Conservation (phyloP, 2,888 invertebrate genomes). For the Crossocerus cetratus region DNA sequence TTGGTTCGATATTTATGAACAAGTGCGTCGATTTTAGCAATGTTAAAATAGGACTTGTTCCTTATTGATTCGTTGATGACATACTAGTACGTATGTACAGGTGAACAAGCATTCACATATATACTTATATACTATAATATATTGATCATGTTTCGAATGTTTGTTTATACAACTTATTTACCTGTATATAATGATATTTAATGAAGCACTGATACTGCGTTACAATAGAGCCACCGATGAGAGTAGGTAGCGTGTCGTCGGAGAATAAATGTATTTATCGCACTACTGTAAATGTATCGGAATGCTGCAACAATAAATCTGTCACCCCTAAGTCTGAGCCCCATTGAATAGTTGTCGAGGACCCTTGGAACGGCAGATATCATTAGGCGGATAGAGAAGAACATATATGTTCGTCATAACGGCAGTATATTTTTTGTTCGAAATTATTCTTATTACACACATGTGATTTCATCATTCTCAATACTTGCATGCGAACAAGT, state of each 20-base stretch:
- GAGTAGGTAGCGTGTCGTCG: slow-evolving; percentile 12
- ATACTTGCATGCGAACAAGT: slow-evolving; percentile 7
- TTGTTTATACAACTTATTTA: slow-evolving; percentile 21
- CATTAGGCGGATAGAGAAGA: too few species aligned
- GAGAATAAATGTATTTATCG: slow-evolving; percentile 33
- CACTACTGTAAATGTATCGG: slow-evolving; percentile 34
- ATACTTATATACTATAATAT: too few species aligned
- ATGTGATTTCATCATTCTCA: slow-evolving; percentile 27
- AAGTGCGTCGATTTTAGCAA: slow-evolving; percentile 9
- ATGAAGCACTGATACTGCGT: slow-evolving; percentile 8
- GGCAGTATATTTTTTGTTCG: slow-evolving; percentile 7
- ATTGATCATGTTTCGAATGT: slow-evolving; percentile 1
- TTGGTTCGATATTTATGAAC: too few species aligned
- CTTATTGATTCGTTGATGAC: slow-evolving; percentile 1
- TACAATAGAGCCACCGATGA: slow-evolving; percentile 20
- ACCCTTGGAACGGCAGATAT: too few species aligned
- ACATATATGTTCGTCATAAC: slow-evolving; percentile 1
- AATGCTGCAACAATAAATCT: slow-evolving; percentile 40
- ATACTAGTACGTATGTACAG: too few species aligned
- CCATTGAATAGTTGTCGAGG: not conserved
- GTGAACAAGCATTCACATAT: not conserved
- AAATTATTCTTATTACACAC: slow-evolving; percentile 19
- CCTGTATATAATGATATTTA: slow-evolving; percentile 25
- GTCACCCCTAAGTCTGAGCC: not conserved
- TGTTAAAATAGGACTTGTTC: slow-evolving; percentile 25